Percentiles rank a stretch among this genome's conserved stretches.
phyloP scores from a whole-genome alignment of 2,888 invertebrate genomes.

The Desoria tigrina region DNA sequence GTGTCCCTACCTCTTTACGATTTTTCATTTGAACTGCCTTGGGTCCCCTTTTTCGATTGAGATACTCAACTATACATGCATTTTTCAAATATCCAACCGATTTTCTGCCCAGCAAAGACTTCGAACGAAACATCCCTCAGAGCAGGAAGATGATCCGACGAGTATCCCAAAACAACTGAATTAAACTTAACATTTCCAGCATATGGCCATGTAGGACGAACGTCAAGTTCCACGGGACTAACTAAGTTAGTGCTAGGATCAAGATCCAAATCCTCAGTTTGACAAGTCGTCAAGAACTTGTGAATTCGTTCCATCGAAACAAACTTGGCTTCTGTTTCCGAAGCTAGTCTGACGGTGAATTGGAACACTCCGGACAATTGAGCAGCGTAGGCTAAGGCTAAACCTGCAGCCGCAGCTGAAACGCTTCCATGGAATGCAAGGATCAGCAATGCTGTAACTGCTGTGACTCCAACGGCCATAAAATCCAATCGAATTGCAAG shows the following conservation, averaged over 20 bases:
- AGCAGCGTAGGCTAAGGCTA: constrained; percentile 65
- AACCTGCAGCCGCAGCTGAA: constrained; percentile 57
- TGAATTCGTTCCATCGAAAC: constrained; percentile 60
- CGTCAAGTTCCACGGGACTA: not conserved
- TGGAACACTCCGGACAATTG: constrained; percentile 65
- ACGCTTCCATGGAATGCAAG: constrained; percentile 47
- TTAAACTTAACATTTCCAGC: constrained; percentile 61
- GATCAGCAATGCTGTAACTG: constrained; percentile 42
- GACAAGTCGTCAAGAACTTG: constrained; percentile 51
- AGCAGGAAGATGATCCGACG: constrained; percentile 58
- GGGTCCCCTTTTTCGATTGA: too few relatives aligned
- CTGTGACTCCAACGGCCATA: constrained; percentile 54
- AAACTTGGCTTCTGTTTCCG: constrained; percentile 60
- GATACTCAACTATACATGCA: not conserved
- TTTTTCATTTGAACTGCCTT: too few relatives aligned
- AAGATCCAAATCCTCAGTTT: constrained; percentile 32
- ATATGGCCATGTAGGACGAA: constrained; percentile 60
- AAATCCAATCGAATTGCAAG: constrained; percentile 59
- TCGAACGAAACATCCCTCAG: constrained; percentile 63
- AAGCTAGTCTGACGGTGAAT: constrained; percentile 60
- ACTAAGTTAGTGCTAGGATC: not conserved
- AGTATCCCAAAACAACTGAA: constrained; percentile 61
- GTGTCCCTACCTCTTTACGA: too few relatives aligned
- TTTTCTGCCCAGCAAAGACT: constrained; percentile 63
- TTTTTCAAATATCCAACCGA: constrained; percentile 59